Evolutionary conservation across 2,113 vertebrate species (phyloP).

Genomic region (Chinchilla lanigera): DNA sequence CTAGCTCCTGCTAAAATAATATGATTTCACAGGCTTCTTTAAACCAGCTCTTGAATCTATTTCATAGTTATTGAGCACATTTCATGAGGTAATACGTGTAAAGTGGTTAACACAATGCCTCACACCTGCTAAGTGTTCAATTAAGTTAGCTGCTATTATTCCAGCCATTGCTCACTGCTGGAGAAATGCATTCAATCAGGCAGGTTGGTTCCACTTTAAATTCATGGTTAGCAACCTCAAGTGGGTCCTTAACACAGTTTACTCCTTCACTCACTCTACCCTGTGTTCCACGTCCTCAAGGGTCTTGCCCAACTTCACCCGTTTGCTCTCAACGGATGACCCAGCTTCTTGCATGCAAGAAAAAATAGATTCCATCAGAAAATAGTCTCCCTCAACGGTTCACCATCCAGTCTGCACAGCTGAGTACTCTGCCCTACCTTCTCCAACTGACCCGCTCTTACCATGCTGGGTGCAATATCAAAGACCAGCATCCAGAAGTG

Average conservation of each 20-base stretch:
- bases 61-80: slow-evolving; percentile 36
- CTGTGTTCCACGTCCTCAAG: neutral
- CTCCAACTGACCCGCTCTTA: neutral
- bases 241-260: slow-evolving; percentile 12
- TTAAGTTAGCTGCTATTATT: slow-evolving; percentile 67
- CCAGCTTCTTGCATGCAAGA: neutral
- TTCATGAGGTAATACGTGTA: slow-evolving; percentile 44
- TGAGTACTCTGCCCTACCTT: neutral
- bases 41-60: neutral
- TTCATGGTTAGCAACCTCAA: neutral
- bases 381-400: neutral
- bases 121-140: slow-evolving; percentile 32
- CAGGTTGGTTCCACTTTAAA: neutral
- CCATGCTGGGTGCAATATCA: neutral
- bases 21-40: slow-evolving; percentile 1
- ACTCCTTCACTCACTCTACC: neutral
- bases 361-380: neutral
- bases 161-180: neutral
- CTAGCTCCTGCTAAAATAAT: slow-evolving; percentile 5
- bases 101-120: slow-evolving; percentile 54
- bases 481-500: neutral
- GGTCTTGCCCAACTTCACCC: neutral
- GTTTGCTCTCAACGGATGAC: neutral
- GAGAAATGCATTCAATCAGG: neutral
- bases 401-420: neutral